These are phyloP conservation scores for Amphimallon solstitiale DNA, from an alignment of 2,888 invertebrate genomes.

Conservation along the genomic window DNA sequence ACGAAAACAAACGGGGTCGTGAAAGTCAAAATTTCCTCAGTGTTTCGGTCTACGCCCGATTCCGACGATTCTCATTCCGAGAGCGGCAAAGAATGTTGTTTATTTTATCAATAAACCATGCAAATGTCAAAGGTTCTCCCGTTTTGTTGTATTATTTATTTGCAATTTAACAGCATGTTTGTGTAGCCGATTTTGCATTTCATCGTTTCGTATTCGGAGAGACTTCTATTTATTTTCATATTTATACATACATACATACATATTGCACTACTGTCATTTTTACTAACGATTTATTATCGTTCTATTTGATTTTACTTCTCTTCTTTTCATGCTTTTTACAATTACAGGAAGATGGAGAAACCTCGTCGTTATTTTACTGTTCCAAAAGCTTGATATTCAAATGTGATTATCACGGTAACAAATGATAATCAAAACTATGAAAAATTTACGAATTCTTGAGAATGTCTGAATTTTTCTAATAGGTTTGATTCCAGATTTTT, in stretches of 20 bases:
- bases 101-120: slow-evolving; percentile 48
- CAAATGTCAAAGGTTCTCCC: slow-evolving; percentile 44
- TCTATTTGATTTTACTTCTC: background rate
- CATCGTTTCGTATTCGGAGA: slow-evolving; percentile 18
- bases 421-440: no score
- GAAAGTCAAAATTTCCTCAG: background rate
- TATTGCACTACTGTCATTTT: slow-evolving; percentile 14
- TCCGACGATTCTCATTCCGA: background rate
- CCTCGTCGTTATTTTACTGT: no score
- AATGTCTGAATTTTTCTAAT: no score
- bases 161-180: slow-evolving; percentile 43
- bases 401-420: no score
- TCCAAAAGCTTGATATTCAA: no score
- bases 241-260: slow-evolving; percentile 6
- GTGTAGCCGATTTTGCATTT: slow-evolving; percentile 41
- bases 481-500: no score
- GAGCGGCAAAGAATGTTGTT: slow-evolving; percentile 37
- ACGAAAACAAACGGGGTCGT: background rate
- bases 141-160: slow-evolving; percentile 45
- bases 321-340: background rate
- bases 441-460: no score
- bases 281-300: slow-evolving; percentile 10
- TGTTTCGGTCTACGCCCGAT: background rate
- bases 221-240: slow-evolving; percentile 32
- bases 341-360: no score